phyloP scores from a whole-genome alignment of 2,113 vertebrate species.

The Picathartes gymnocephalus region DNA sequence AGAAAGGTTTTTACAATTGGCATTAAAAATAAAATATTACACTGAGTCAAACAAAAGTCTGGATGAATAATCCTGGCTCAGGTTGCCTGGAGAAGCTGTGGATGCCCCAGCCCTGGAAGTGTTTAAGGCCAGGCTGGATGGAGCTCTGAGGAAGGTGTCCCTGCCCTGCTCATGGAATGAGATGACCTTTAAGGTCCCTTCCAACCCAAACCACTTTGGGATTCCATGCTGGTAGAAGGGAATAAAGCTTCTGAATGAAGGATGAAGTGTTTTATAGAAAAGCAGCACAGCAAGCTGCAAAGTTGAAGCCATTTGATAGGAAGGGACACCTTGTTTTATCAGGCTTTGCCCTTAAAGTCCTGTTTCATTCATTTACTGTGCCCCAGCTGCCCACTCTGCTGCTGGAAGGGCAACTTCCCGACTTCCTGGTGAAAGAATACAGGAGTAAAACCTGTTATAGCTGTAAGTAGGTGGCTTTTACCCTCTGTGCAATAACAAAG shows the following conservation, averaged over 20 bases:
- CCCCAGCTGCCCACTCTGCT: background rate
- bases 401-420: background rate
- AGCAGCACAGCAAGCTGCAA: background rate
- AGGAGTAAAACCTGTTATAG: fast-evolving
- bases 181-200: background rate
- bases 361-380: fast-evolving
- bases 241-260: background rate
- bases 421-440: fast-evolving
- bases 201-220: background rate
- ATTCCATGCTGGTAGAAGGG: background rate
- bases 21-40: background rate
- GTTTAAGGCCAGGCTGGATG: background rate
- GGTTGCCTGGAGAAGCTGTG: background rate
- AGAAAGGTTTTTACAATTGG: background rate
- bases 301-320: fast-evolving
- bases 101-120: background rate
- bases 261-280: fast-evolving
- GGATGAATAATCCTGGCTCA: background rate
- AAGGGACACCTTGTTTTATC: background rate
- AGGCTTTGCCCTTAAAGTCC: background rate
- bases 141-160: background rate
- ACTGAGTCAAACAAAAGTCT: background rate
- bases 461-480: fast-evolving
- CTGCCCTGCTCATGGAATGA: background rate
- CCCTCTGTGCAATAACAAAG: fast-evolving